Conservation (phyloP, 2,113 vertebrate genomes). For the Mastomys coucha region DNA sequence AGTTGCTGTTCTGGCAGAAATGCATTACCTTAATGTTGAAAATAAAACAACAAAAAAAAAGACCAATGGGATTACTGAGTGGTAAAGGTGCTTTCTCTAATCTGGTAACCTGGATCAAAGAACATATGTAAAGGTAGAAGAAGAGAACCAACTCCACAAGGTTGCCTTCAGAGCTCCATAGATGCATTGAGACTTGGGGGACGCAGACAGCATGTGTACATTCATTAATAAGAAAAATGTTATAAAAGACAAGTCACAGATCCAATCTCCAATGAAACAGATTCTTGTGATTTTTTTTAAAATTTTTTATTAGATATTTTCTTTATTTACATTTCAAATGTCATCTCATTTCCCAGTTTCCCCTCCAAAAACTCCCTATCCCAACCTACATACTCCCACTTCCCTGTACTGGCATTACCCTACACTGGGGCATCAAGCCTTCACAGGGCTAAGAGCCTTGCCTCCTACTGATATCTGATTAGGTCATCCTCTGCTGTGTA, state of each 20-base stretch:
- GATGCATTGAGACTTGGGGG: not conserved
- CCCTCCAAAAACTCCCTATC: no score
- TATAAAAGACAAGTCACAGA: not conserved
- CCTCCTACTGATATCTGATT: no score
- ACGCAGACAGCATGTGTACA: not conserved
- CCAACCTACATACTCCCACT: no score
- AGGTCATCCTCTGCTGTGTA: no score
- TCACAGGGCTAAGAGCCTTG: no score
- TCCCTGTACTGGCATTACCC: no score
- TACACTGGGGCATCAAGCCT: no score
- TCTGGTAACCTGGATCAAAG: not conserved
- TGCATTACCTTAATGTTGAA: not conserved
- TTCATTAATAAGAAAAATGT: not conserved
- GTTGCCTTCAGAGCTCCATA: not conserved
- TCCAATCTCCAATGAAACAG: not conserved
- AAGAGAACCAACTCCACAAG: not conserved
- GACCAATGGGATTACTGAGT: not conserved
- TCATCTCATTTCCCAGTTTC: no score
- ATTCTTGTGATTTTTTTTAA: not conserved
- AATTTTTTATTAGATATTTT: no score
- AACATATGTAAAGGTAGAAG: not conserved
- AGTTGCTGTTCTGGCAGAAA: not conserved
- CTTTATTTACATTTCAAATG: no score
- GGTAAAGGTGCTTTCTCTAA: not conserved
- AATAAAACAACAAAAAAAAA: not conserved